Percentiles rank a stretch among this genome's conserved stretches.
These are phyloP conservation scores for Edolisoma coerulescens DNA, from an alignment of 2,113 vertebrate genomes.

Conservation along the genomic window DNA sequence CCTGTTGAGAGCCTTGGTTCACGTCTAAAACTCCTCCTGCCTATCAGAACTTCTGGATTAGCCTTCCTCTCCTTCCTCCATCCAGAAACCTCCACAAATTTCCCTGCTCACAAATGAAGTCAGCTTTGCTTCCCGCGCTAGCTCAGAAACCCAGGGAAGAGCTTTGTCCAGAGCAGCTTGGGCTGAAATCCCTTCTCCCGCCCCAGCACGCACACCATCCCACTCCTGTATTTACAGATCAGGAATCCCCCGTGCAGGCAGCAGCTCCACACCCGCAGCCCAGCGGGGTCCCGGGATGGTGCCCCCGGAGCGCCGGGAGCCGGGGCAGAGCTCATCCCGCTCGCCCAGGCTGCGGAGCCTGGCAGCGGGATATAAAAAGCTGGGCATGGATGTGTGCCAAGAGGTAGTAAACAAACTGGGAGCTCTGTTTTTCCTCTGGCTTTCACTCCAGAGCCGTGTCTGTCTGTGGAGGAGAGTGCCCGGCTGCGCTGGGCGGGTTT, in stretches of 20 bases:
- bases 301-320: not conserved
- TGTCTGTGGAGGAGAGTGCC: not conserved
- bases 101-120: not conserved
- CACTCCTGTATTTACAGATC: not conserved
- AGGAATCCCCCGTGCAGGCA: not conserved
- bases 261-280: not conserved
- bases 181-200: not conserved
- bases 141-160: not conserved
- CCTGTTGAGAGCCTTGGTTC: not conserved
- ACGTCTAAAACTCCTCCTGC: not conserved
- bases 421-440: constrained; percentile 37
- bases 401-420: constrained; percentile 59
- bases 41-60: not conserved
- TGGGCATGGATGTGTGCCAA: constrained; percentile 26
- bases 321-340: not conserved
- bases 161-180: not conserved
- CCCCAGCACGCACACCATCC: accelerated
- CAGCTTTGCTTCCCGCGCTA: not conserved
- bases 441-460: not conserved
- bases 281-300: not conserved
- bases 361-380: not conserved
- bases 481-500: not conserved
- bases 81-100: not conserved
- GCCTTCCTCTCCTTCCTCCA: not conserved
- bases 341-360: not conserved